These are phyloP conservation scores for Alethe castanea DNA, from an alignment of 2,113 vertebrate species.

Conservation along the genomic window DNA sequence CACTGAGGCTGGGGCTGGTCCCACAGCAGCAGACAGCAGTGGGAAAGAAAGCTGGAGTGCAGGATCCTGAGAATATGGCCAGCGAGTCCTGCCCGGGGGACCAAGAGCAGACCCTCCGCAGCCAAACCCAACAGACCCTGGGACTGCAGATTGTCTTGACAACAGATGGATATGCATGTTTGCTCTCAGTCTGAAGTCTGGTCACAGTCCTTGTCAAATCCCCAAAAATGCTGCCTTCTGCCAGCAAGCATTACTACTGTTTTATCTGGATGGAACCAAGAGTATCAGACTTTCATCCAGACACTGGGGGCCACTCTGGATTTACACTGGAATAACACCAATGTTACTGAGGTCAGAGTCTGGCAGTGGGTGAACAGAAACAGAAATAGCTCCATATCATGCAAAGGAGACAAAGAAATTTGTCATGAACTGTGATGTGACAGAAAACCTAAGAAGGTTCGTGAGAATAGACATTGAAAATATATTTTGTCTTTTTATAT, in stretches of 20 bases:
- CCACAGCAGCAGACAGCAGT: background rate
- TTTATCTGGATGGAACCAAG: slow-evolving; percentile 39
- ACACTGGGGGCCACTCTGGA: slow-evolving; percentile 53
- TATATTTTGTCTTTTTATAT: background rate
- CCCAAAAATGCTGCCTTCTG: slow-evolving; percentile 41
- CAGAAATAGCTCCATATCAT: slow-evolving; percentile 26
- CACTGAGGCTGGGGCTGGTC: background rate
- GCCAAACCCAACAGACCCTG: slow-evolving; percentile 43
- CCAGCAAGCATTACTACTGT: slow-evolving; percentile 52
- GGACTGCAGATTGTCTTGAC: slow-evolving; percentile 21
- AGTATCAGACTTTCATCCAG: slow-evolving; percentile 30
- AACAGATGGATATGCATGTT: slow-evolving; percentile 4
- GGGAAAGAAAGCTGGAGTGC: background rate
- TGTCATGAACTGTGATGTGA: background rate
- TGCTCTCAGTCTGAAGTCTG: slow-evolving; percentile 52
- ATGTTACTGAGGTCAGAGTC: slow-evolving; percentile 48
- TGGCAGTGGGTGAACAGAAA: slow-evolving; percentile 27
- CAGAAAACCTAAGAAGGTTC: background rate
- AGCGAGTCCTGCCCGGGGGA: background rate
- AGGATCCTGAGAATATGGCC: slow-evolving; percentile 28
- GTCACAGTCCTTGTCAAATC: slow-evolving; percentile 39
- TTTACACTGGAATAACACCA: slow-evolving; percentile 41
- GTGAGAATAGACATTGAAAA: background rate
- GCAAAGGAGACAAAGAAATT: slow-evolving; percentile 39
- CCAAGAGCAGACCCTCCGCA: background rate